These are phyloP conservation scores for Dichetophora obliterata DNA, from an alignment of 2,888 invertebrate species.

Conservation along the genomic window DNA sequence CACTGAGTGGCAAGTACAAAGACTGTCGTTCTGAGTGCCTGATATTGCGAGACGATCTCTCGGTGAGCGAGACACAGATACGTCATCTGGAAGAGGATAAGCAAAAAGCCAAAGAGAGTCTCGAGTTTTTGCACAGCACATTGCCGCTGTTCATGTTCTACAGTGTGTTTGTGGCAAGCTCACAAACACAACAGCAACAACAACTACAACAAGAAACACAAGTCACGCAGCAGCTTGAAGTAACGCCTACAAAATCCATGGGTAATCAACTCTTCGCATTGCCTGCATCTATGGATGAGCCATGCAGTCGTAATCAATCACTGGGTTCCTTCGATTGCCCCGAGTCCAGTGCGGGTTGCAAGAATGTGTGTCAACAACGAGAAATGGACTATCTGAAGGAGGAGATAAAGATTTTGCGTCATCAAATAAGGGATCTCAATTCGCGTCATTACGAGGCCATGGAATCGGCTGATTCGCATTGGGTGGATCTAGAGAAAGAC, in stretches of 20 bases:
- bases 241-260: slow-evolving; percentile 36
- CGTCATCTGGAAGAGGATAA: slow-evolving; percentile 65
- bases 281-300: slow-evolving; percentile 14
- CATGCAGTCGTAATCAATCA: not conserved
- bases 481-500: slow-evolving; percentile 78
- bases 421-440: slow-evolving; percentile 73
- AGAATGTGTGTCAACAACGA: slow-evolving; percentile 38
- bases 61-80: slow-evolving; percentile 64
- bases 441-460: slow-evolving; percentile 79
- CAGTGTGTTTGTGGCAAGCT: slow-evolving; percentile 46
- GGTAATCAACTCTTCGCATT: slow-evolving; percentile 43
- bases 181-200: slow-evolving; percentile 19
- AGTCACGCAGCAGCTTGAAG: not conserved
- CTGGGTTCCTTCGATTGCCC: slow-evolving; percentile 19
- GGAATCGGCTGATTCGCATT: slow-evolving; percentile 80
- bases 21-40: slow-evolving; percentile 66
- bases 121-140: slow-evolving; percentile 59
- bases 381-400: slow-evolving; percentile 59
- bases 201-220: not conserved
- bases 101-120: slow-evolving; percentile 63
- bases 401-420: slow-evolving; percentile 62
- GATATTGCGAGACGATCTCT: slow-evolving; percentile 63
- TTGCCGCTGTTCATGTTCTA: slow-evolving; percentile 61
- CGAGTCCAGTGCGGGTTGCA: not conserved
- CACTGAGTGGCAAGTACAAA: slow-evolving; percentile 74